phyloP scores from a whole-genome alignment of 92 coral and sea anemone genomes.

The Muricea muricata region DNA sequence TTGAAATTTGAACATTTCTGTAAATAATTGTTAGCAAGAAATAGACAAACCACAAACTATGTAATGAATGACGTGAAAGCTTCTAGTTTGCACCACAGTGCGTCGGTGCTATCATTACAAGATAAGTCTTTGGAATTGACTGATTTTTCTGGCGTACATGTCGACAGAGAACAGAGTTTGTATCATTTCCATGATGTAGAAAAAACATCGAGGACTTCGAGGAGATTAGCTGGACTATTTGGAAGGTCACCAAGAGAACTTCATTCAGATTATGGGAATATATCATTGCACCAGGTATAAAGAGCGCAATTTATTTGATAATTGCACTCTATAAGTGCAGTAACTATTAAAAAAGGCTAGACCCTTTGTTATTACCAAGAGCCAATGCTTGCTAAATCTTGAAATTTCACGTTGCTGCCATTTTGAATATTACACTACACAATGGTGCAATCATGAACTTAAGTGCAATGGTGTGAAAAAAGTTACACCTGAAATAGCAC shows the following conservation, averaged over 20 bases:
- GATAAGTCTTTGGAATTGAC: constrained; percentile 24
- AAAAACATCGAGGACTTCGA: constrained; percentile 25
- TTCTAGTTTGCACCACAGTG: constrained; percentile 36
- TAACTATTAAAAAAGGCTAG: too few species aligned
- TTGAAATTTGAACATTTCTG: too few species aligned
- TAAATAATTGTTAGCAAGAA: neutral
- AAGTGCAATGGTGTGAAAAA: too few species aligned
- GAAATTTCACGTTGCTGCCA: too few species aligned
- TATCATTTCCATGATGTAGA: neutral
- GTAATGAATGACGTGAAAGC: constrained; percentile 6
- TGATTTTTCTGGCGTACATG: neutral
- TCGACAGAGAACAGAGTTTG: constrained; percentile 19
- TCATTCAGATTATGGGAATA: constrained; percentile 40
- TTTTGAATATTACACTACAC: too few species aligned
- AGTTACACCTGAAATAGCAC: too few species aligned
- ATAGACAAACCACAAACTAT: neutral
- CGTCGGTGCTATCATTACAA: constrained; percentile 23
- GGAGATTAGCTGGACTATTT: constrained; percentile 28
- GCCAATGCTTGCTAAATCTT: too few species aligned
- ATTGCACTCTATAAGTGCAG: too few species aligned
- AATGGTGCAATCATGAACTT: too few species aligned
- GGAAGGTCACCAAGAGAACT: constrained; percentile 49
- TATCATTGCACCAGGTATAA: constrained; percentile 36
- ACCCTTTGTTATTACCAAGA: too few species aligned
- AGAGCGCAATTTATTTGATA: too few species aligned